These are phyloP conservation scores for Athetis lepigone DNA, from an alignment of 2,888 invertebrate genomes.

Conservation along the genomic window DNA sequence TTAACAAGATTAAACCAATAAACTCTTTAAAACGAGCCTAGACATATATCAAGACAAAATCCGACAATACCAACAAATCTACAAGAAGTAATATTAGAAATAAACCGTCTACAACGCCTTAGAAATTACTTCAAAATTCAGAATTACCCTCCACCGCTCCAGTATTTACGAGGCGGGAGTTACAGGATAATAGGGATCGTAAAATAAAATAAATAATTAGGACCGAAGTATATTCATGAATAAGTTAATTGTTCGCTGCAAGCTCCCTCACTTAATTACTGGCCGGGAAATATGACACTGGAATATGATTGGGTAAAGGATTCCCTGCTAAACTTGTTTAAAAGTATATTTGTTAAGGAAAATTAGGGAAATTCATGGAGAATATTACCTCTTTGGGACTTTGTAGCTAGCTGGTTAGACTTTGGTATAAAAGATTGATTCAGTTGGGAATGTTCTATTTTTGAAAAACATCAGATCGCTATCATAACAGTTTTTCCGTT, in stretches of 20 bases:
- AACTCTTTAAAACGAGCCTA: constrained; percentile 27
- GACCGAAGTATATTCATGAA: constrained; percentile 84
- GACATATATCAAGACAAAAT: constrained; percentile 46
- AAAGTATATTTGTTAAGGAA: constrained; percentile 32
- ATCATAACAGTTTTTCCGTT: constrained; percentile 10
- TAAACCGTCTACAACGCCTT: constrained; percentile 66
- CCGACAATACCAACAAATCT: constrained; percentile 52
- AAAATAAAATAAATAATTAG: constrained; percentile 90
- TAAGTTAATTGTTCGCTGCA: constrained; percentile 85
- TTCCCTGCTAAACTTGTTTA: constrained; percentile 59
- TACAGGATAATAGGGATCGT: constrained; percentile 86
- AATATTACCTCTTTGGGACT: constrained; percentile 20
- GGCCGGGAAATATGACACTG: constrained; percentile 78
- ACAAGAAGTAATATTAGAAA: constrained; percentile 65
- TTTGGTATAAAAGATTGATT: neutral
- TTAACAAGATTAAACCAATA: constrained; percentile 54
- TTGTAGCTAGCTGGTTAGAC: constrained; percentile 12
- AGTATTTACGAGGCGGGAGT: constrained; percentile 85
- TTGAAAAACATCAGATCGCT: constrained; percentile 37
- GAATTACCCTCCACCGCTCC: constrained; percentile 75
- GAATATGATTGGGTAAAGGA: constrained; percentile 64
- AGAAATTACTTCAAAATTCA: constrained; percentile 72
- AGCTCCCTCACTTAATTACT: constrained; percentile 77
- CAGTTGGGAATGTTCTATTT: constrained; percentile 2
- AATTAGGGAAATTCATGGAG: constrained; percentile 9